A percentile compares a stretch with the other conserved stretches of the same genome.
Evolutionary conservation across 2,888 invertebrate species (phyloP).

Genomic region (Masnerella sp.): DNA sequence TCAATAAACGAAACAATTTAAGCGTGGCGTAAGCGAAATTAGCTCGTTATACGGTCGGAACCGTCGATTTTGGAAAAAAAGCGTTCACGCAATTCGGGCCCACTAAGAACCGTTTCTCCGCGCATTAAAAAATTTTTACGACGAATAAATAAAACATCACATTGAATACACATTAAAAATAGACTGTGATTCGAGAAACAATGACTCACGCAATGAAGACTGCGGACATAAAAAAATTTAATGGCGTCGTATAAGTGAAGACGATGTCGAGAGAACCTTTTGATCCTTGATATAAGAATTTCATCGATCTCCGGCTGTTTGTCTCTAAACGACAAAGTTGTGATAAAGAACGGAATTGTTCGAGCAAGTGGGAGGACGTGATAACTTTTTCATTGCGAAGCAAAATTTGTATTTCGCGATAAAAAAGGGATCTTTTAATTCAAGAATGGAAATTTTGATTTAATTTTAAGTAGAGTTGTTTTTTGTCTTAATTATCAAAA

Average conservation of each 20-base stretch:
- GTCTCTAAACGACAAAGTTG: constrained; percentile 21
- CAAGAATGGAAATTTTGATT: too few relatives aligned
- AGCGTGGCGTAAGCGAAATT: constrained; percentile 31
- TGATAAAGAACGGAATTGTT: constrained; percentile 1
- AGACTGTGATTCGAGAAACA: constrained; percentile 43
- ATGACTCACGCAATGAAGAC: constrained; percentile 39
- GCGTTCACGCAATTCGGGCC: constrained; percentile 8
- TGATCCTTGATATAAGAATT: constrained; percentile 36
- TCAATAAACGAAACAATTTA: constrained; percentile 46
- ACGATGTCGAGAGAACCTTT: constrained; percentile 42
- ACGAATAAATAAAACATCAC: constrained; percentile 49
- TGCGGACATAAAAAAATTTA: constrained; percentile 43
- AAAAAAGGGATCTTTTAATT: too few relatives aligned
- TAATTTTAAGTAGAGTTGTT: too few relatives aligned
- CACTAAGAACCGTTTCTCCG: constrained; percentile 18
- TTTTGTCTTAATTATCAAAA: too few relatives aligned
- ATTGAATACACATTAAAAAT: constrained; percentile 51
- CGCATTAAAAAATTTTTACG: constrained; percentile 46
- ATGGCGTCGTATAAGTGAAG: constrained; percentile 48
- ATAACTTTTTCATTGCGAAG: too few relatives aligned
- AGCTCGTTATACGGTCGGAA: constrained; percentile 24
- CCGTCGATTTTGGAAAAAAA: constrained; percentile 23
- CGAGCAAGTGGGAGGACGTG: neutral
- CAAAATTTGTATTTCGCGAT: too few relatives aligned
- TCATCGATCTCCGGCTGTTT: constrained; percentile 33